phyloP scores from a whole-genome alignment of 1,140 invertebrate genomes.

The Brachystomella parvula region DNA sequence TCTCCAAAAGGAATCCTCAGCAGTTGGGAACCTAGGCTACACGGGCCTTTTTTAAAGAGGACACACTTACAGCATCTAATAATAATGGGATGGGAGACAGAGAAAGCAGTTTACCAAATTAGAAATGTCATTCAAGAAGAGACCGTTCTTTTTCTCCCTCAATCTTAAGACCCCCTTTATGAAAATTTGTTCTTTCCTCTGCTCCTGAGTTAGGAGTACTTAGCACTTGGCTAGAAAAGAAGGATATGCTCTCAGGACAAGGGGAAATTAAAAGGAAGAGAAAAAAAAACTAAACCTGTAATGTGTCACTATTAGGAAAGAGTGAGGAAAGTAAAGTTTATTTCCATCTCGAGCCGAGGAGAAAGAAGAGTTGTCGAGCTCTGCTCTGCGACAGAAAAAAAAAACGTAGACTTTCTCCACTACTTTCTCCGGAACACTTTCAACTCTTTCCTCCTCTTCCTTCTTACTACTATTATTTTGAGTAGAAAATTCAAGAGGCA shows the following conservation, averaged over 20 bases:
- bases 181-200: background rate
- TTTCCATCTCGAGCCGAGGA: background rate
- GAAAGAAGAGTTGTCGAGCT: background rate
- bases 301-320: slow-evolving; percentile 9
- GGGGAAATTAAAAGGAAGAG: background rate
- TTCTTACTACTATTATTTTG: background rate
- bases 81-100: background rate
- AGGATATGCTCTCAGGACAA: background rate
- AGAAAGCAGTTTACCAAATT: background rate
- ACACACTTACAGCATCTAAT: background rate
- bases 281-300: background rate
- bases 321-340: background rate
- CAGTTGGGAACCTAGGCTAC: no score
- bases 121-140: background rate
- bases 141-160: background rate
- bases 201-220: no score
- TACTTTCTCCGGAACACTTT: background rate
- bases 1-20: no score
- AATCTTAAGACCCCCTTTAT: no score
- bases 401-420: background rate
- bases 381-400: background rate
- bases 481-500: background rate
- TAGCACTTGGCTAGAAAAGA: background rate
- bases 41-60: no score
- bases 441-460: background rate